phyloP scores from a whole-genome alignment of 2,797 vertebrate species.

The Macropus fuliginosus region DNA sequence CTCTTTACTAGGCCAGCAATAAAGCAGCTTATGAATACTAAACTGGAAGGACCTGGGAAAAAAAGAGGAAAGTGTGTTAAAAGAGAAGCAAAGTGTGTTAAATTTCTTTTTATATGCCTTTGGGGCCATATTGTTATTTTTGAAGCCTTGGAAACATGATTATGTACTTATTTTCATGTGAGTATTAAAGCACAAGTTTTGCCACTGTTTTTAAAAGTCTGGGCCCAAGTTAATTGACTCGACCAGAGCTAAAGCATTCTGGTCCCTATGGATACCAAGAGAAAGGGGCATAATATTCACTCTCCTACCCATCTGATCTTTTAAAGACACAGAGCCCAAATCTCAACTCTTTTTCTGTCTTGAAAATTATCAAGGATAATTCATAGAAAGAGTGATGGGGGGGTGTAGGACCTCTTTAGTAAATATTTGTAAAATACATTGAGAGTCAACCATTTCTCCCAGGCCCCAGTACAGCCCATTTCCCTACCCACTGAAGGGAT shows the following conservation, averaged over 20 bases:
- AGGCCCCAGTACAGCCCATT: not conserved
- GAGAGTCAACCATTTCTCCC: conserved; percentile 13
- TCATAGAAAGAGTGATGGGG: not conserved
- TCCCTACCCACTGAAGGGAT: not conserved
- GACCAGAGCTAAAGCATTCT: conserved; percentile 43
- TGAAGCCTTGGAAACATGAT: conserved; percentile 58
- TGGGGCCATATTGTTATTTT: conserved; percentile 64
- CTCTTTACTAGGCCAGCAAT: conserved; percentile 6
- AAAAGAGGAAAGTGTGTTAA: conserved; percentile 47
- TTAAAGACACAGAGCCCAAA: conserved; percentile 44
- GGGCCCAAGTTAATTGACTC: conserved; percentile 67
- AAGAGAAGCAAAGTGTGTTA: conserved; percentile 52
- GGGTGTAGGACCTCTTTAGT: not conserved
- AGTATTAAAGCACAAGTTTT: conserved; percentile 56
- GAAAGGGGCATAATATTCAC: not conserved
- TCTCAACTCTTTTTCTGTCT: not conserved
- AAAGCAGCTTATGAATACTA: conserved; percentile 36
- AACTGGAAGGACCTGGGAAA: conserved; percentile 50
- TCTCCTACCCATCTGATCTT: not conserved
- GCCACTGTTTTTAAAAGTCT: conserved; percentile 27
- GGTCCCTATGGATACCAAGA: not conserved
- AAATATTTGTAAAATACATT: conserved; percentile 18
- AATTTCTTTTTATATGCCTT: conserved; percentile 52
- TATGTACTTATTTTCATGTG: conserved; percentile 65
- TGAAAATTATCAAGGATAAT: not conserved